Base-by-base conservation (phyloP, 2,888 invertebrate genomes). In the Cryptosula pallasiana region DNA sequence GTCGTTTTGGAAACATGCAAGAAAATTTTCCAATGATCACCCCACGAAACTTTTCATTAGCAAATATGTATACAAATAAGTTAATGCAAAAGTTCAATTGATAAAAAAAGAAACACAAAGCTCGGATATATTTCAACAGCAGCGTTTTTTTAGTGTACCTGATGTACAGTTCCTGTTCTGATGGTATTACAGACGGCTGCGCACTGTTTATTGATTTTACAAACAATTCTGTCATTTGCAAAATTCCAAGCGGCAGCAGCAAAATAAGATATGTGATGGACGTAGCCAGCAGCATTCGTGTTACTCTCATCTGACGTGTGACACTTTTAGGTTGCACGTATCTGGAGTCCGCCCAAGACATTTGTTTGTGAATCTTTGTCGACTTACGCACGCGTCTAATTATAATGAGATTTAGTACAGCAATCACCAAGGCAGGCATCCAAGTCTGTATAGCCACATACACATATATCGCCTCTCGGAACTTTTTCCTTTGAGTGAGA, bases 391-490 rank as follows among this genome's bases (percentile, higher is more conserved):
- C 73, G 36, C 76, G 76, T 0, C 69, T 13, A 20, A 77, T 69
- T 55, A 79, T 78, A 23, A 74, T 16, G 0, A 63, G 36, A 57
- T 79, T 79, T 1, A 79, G 58, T 1, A 71, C 69, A 1, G 77
- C 76, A 9, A 79, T 78, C 0, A 76, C 69, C n/a, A 78, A 29
- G 0, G 78, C 77, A 0, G 79, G 79, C 27, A 78, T 71, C 78
- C 79, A 79, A 0, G 79, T 79, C 57, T 78, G 78, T 55, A 79
- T 74, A 0, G 79, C 78, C 1, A 79, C 78, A 71, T 79, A 78
- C 27, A 78, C 69, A 71, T 78, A 79, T 9, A 78, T 78, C 1
- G 78, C 77, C 69, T 78, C 77, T 23, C 75, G 75, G 71, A 77
- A 75, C 23, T 76, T 77, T n/a, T 74, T 73, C 36, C 78, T 71